Evolutionary conservation across 2,888 invertebrate species (phyloP).

Genomic region (Agrochola macilenta): DNA sequence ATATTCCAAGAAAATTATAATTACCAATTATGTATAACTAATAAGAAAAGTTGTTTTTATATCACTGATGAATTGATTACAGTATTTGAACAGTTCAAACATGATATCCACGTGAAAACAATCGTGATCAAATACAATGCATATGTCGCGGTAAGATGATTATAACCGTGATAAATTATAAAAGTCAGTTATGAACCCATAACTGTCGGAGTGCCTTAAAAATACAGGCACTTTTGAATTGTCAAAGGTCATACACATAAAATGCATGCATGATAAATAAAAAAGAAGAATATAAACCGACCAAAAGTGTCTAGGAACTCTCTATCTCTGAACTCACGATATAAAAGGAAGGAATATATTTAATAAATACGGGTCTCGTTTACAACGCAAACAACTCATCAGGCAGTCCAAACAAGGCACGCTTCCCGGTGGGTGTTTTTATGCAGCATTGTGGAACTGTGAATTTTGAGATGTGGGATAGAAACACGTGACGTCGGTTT

Average conservation of each 20-base stretch:
- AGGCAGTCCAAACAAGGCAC: slow-evolving; percentile 80
- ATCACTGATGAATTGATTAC: too few relatives aligned
- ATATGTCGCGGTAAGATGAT: too few relatives aligned
- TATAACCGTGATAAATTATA: too few relatives aligned
- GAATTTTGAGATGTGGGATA: slow-evolving; percentile 60
- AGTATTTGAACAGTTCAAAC: neutral
- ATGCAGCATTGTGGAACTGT: slow-evolving; percentile 64
- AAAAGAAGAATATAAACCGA: neutral
- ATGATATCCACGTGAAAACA: neutral
- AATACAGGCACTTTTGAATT: neutral
- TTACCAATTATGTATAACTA: neutral
- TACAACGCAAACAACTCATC: slow-evolving; percentile 85
- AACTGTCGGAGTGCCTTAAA: too few relatives aligned
- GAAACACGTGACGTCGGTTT: slow-evolving; percentile 26
- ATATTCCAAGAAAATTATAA: neutral
- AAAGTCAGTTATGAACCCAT: too few relatives aligned
- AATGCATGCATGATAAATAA: neutral
- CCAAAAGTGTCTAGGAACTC: slow-evolving; percentile 38
- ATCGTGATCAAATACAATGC: neutral
- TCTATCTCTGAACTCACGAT: slow-evolving; percentile 44
- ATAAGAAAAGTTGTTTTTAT: neutral
- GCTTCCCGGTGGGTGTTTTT: slow-evolving; percentile 68
- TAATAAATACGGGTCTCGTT: slow-evolving; percentile 83
- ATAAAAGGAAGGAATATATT: slow-evolving; percentile 68
- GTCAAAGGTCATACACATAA: too few relatives aligned